A percentile compares a stretch with the other conserved stretches of the same genome.
These are phyloP conservation scores for Glaucopsyche alexis DNA, from an alignment of 2,888 invertebrate species.

Conservation along the genomic window DNA sequence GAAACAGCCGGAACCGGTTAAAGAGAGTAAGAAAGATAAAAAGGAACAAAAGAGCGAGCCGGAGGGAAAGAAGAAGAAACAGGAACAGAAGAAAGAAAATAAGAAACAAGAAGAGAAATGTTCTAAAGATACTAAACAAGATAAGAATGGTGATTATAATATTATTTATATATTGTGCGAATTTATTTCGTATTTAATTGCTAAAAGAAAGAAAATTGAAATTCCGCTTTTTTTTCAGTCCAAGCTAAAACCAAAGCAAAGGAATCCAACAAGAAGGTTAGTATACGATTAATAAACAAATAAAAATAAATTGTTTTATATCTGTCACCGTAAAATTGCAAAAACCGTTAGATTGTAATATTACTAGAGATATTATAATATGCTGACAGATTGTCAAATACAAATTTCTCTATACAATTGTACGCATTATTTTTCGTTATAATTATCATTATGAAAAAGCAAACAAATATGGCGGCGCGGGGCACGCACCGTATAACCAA, in stretches of 20 bases:
- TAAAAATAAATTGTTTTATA: constrained; percentile 20
- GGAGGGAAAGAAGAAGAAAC: constrained; percentile 49
- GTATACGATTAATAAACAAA: constrained; percentile 38
- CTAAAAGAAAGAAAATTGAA: neutral
- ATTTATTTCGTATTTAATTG: constrained; percentile 4
- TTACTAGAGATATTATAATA: too few species aligned
- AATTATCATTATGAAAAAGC: too few species aligned
- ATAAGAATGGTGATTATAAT: constrained; percentile 54
- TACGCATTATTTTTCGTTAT: too few species aligned
- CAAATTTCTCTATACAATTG: too few species aligned
- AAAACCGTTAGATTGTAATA: too few species aligned
- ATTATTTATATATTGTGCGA: too few species aligned
- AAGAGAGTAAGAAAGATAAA: constrained; percentile 47
- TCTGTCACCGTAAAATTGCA: too few species aligned
- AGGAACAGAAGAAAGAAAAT: constrained; percentile 51
- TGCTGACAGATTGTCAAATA: too few species aligned
- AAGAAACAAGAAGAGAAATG: constrained; percentile 42
- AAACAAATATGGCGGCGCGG: too few species aligned
- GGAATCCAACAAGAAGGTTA: constrained; percentile 54
- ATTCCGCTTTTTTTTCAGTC: constrained; percentile 15
- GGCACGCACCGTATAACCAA: too few species aligned
- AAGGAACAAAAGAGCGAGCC: constrained; percentile 47
- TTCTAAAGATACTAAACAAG: constrained; percentile 57
- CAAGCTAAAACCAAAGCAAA: constrained; percentile 13
- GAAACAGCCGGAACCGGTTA: constrained; percentile 45